Base-by-base conservation (phyloP, 2,113 vertebrate species). In the Gymnobelideus leadbeateri region DNA sequence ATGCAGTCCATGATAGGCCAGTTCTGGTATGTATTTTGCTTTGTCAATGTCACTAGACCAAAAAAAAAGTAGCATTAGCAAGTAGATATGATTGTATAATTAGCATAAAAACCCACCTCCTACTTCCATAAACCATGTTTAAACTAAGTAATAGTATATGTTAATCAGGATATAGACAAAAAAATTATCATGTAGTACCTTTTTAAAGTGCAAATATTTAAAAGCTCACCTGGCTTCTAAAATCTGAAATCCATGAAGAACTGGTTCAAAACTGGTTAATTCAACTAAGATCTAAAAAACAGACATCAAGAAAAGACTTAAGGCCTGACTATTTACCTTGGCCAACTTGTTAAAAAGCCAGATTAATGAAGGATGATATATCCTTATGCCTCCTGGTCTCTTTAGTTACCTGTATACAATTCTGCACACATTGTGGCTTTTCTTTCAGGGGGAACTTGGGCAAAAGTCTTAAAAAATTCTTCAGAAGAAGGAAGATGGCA, bases 1-100 rank as follows among this genome's bases (percentile, higher is more conserved):
- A 53, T 98, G 97, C 43, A 99, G 96, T 24, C 99, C 99, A 0
- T 97, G 97, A 96, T 99, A 99, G 54, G 99, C 99, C 98, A 99
- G 98, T 93, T 99, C 99, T 0, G 99, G 99, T 91, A 99, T 0
- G 0, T 97, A 99, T 92, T 97, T 98, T 96, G 99, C 98, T 96
- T 98, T 43, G 0, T 95, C 94, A 3, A 99, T 10, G 3, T 98
- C 97, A 97, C 99, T 99, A 97, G 94, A 97, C 3, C 93, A 94
- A 91, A 96, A 91, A 68, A 90, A 14, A 89, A 91, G 93, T 92
- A n/a, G 3, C n/a, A 53, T 52, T 91, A 52, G n/a, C 95, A 94
- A 94, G 54, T 47, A 89, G 53, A 90, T 47, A 91, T 68, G 49
- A 68, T 55, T 94, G 92, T 49, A 49, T 49, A 84, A 51, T 61